A percentile compares a stretch with the other conserved stretches of the same genome.
phyloP scores from a whole-genome alignment of 2,888 invertebrate genomes.

The Nebria salina region DNA sequence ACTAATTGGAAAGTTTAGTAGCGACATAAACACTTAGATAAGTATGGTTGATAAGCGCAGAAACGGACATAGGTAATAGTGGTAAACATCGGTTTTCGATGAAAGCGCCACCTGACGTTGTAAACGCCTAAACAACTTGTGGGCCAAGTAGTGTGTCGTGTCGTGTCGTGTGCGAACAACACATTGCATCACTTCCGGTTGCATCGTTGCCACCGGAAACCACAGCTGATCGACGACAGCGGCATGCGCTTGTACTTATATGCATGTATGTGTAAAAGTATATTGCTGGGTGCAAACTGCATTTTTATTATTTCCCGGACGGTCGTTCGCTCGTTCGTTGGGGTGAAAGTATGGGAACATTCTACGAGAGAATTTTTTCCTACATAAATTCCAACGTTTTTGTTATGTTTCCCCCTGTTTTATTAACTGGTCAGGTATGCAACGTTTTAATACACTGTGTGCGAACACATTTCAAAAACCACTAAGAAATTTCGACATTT shows the following conservation, averaged over 20 bases:
- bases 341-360: neutral
- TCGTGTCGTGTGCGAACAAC: constrained; percentile 12
- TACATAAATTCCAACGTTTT: constrained; percentile 1
- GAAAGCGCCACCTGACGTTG: constrained; percentile 7
- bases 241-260: neutral
- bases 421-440: neutral
- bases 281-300: neutral
- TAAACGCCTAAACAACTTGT: neutral
- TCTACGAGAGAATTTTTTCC: neutral
- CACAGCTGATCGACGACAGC: constrained; percentile 15
- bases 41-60: neutral
- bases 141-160: neutral
- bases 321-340: neutral
- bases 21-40: neutral
- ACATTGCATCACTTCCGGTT: constrained; percentile 14
- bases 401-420: neutral
- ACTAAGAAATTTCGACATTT: neutral
- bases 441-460: neutral
- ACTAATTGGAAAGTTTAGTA: too few relatives aligned
- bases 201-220: constrained; percentile 17
- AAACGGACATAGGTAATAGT: neutral
- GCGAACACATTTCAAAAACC: neutral
- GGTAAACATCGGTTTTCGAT: neutral
- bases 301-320: constrained; percentile 19
- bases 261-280: neutral